phyloP scores from a whole-genome alignment of 2,113 vertebrate genomes.

The Triplophysa siluroides region DNA sequence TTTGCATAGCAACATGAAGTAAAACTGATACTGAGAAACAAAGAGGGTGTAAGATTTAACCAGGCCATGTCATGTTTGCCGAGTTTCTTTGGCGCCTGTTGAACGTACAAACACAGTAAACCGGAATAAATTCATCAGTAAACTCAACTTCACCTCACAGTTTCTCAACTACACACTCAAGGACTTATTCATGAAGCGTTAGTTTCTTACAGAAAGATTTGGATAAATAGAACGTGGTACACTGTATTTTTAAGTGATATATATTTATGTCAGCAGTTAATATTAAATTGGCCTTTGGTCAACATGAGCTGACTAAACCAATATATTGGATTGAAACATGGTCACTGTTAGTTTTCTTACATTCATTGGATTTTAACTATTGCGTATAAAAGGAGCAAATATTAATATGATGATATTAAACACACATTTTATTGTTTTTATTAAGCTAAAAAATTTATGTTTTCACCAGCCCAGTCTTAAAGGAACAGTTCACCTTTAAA shows the following conservation, averaged over 20 bases:
- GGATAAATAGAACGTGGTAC: slow-evolving; percentile 12
- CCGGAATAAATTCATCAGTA: slow-evolving; percentile 18
- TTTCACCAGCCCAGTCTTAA: no score
- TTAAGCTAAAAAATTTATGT: no score
- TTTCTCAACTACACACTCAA: slow-evolving; percentile 25
- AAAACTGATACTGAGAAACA: neutral
- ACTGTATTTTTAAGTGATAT: slow-evolving; percentile 14
- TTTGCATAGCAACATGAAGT: neutral
- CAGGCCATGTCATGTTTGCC: slow-evolving; percentile 4
- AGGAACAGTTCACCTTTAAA: no score
- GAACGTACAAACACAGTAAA: slow-evolving; percentile 9
- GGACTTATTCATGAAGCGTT: slow-evolving; percentile 32
- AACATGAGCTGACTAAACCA: slow-evolving; percentile 4
- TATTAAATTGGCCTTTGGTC: neutral
- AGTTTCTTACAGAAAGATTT: slow-evolving; percentile 3
- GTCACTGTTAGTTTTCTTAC: neutral
- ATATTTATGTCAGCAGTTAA: slow-evolving; percentile 16
- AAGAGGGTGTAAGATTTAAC: neutral
- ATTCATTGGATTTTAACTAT: no score
- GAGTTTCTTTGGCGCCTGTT: neutral
- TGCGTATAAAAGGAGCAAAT: no score
- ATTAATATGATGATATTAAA: no score
- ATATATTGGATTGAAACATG: neutral
- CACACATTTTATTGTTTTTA: no score
- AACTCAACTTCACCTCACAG: slow-evolving; percentile 33